A percentile compares a stretch with the other conserved stretches of the same genome.
Evolutionary conservation across 2,797 vertebrate species (phyloP).

Genomic region (Crax fasciolata): DNA sequence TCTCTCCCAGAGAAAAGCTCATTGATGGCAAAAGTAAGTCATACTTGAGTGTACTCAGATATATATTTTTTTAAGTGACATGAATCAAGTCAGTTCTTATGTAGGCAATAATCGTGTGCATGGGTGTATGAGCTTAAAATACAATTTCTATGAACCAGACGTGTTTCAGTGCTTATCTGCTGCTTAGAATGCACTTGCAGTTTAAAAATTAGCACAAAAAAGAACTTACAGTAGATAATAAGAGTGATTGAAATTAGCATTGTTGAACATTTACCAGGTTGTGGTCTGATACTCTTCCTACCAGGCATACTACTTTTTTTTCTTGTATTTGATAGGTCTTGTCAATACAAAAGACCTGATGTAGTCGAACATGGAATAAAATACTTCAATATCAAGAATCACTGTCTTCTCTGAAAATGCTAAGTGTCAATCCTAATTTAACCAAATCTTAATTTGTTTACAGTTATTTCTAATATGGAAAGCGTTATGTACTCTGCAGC

Average conservation of each 20-base stretch:
- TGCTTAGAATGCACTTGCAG: conserved; percentile 9
- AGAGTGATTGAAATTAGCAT: neutral
- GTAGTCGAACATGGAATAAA: conserved; percentile 75
- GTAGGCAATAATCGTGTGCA: neutral
- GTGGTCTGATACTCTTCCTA: conserved; percentile 55
- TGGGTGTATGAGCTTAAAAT: neutral
- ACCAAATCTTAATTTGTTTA: conserved; percentile 22
- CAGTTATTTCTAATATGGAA: conserved; percentile 51
- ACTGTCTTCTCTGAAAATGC: conserved; percentile 77
- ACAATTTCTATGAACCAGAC: neutral
- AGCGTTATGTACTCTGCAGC: conserved; percentile 32
- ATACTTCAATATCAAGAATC: conserved; percentile 74
- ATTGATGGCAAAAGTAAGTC: conserved; percentile 93
- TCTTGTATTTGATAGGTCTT: conserved; percentile 73
- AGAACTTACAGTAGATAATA: neutral
- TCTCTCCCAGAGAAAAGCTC: conserved; percentile 90
- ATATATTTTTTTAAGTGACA: neutral
- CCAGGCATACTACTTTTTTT: conserved; percentile 62
- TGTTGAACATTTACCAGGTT: conserved; percentile 53
- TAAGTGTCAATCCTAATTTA: conserved; percentile 70
- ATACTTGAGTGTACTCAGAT: neutral
- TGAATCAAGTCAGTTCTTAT: neutral
- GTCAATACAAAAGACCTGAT: conserved; percentile 72
- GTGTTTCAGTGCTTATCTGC: neutral
- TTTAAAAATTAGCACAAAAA: conserved; percentile 28